Evolutionary conservation across 1,140 invertebrate species (phyloP).

Genomic region (Sitodiplosis mosellana): DNA sequence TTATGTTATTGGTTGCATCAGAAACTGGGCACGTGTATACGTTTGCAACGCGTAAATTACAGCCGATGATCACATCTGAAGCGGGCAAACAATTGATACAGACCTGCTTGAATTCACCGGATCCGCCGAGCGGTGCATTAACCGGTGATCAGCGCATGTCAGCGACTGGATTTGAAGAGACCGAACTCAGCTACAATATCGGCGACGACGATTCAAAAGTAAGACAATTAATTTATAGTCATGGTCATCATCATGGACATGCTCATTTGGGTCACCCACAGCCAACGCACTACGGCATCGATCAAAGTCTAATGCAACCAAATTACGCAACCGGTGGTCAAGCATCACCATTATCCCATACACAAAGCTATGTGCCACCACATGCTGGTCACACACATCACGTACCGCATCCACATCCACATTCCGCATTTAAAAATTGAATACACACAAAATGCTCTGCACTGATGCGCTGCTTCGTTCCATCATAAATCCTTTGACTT

Average conservation of each 20-base stretch:
- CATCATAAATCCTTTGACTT: background rate
- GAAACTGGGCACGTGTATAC: slow-evolving; percentile 99
- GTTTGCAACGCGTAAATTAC: slow-evolving; percentile 95
- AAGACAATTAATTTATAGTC: slow-evolving; percentile 81
- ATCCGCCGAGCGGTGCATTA: slow-evolving; percentile 59
- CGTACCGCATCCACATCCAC: slow-evolving; percentile 21
- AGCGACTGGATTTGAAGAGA: slow-evolving; percentile 95
- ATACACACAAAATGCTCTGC: background rate
- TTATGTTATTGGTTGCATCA: slow-evolving; percentile 89
- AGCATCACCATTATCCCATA: slow-evolving; percentile 23
- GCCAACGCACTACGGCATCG: slow-evolving; percentile 22
- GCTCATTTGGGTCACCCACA: slow-evolving; percentile 25
- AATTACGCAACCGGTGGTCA: slow-evolving; percentile 25
- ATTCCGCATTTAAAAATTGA: slow-evolving; percentile 3
- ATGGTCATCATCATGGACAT: slow-evolving; percentile 41
- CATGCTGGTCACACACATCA: slow-evolving; percentile 19
- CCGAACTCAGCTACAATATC: slow-evolving; percentile 92
- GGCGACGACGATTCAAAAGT: slow-evolving; percentile 88
- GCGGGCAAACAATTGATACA: slow-evolving; percentile 96
- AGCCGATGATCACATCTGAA: slow-evolving; percentile 99
- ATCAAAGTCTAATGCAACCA: slow-evolving; percentile 25
- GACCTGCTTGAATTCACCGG: slow-evolving; percentile 95
- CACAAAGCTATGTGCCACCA: slow-evolving; percentile 17
- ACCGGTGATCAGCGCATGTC: slow-evolving; percentile 86
- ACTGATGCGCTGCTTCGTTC: no score